These are phyloP conservation scores for Xiphorhynchus erythropygius DNA, from an alignment of 2,797 vertebrate species.

Conservation along the genomic window DNA sequence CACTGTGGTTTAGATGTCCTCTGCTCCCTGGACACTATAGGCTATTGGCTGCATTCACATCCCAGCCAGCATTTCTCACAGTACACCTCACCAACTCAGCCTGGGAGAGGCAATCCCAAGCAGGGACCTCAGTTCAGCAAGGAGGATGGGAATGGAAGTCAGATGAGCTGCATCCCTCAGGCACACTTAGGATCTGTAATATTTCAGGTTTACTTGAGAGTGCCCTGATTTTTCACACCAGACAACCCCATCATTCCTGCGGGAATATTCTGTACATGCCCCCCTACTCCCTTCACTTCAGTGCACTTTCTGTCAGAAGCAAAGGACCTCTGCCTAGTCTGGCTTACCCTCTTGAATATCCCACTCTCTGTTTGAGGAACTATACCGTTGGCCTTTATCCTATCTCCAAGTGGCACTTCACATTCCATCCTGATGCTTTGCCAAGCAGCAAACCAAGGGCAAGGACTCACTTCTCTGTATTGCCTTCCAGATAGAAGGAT, in stretches of 20 bases:
- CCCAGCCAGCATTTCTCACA: background rate
- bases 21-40: background rate
- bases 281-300: background rate
- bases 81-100: background rate
- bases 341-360: background rate
- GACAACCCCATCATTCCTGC: background rate
- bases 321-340: background rate
- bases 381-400: background rate
- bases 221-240: background rate
- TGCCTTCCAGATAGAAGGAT: background rate
- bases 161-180: background rate
- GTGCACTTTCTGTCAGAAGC: background rate
- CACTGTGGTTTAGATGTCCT: fast-evolving
- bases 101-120: background rate
- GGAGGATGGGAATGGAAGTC: background rate
- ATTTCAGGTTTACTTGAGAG: background rate
- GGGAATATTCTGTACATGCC: background rate
- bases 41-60: background rate
- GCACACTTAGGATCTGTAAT: background rate
- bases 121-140: background rate
- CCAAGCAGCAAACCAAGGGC: background rate
- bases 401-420: slow-evolving; percentile 38
- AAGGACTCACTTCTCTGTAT: background rate
- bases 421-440: slow-evolving; percentile 23
- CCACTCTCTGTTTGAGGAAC: slow-evolving; percentile 4